A percentile compares a stretch with the other conserved stretches of the same genome.
Evolutionary conservation across 2,888 invertebrate species (phyloP).

Genomic region (Ectobius pallidus): DNA sequence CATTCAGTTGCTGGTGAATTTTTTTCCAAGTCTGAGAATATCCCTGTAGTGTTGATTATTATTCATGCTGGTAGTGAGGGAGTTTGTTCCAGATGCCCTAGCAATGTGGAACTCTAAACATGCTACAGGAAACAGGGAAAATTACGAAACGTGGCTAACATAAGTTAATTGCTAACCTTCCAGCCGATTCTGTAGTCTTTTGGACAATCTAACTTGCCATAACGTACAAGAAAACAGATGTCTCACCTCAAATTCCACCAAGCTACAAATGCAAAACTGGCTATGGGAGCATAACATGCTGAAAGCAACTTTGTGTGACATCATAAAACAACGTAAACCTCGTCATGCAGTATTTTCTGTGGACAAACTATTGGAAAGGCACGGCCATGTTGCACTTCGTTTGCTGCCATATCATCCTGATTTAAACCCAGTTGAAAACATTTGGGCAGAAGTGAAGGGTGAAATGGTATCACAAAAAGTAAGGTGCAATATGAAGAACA

Average conservation of each 20-base stretch:
- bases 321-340: neutral
- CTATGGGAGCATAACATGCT: slow-evolving; percentile 1
- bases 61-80: neutral
- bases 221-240: neutral
- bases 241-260: neutral
- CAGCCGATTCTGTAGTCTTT: neutral
- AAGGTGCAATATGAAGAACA: neutral
- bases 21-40: no score
- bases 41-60: no score
- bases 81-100: neutral
- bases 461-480: neutral
- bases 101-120: neutral
- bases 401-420: slow-evolving; percentile 10
- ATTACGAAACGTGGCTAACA: neutral
- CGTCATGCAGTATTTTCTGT: neutral
- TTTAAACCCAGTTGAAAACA: neutral
- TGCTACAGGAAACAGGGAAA: neutral
- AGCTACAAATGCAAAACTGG: slow-evolving; percentile 3
- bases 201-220: slow-evolving; percentile 3
- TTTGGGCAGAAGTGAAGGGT: neutral
- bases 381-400: neutral
- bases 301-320: neutral
- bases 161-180: neutral
- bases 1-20: no score
- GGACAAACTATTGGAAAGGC: neutral